phyloP scores from a whole-genome alignment of 2,888 invertebrate genomes.

The Plagodis pulveraria region DNA sequence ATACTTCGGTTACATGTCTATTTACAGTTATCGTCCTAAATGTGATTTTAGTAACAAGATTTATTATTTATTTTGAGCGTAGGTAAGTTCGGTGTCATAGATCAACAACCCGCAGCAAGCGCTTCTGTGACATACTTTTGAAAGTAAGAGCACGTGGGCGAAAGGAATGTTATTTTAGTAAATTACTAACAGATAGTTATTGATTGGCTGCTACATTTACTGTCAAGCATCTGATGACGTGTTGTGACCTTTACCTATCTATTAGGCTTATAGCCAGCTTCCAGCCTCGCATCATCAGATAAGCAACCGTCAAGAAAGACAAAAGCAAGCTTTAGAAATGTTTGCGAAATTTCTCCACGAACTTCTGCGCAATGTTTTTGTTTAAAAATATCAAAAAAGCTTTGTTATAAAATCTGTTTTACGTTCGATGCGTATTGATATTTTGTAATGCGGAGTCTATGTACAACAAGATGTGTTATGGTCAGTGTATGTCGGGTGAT shows the following conservation, averaged over 20 bases:
- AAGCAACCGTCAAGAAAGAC: no score
- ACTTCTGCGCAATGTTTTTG: not conserved
- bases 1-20: slow-evolving; percentile 38
- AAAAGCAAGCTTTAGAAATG: no score
- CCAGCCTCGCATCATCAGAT: no score
- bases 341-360: no score
- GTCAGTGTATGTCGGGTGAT: slow-evolving; percentile 61
- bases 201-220: no score
- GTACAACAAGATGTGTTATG: slow-evolving; percentile 34
- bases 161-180: slow-evolving; percentile 25
- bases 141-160: slow-evolving; percentile 33
- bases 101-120: slow-evolving; percentile 51
- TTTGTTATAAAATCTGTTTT: slow-evolving; percentile 6
- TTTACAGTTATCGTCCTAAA: slow-evolving; percentile 60
- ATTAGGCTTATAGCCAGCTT: no score
- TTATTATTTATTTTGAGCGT: slow-evolving; percentile 47
- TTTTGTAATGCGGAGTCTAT: slow-evolving; percentile 27
- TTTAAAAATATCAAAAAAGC: not conserved
- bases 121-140: slow-evolving; percentile 38
- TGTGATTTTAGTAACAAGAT: slow-evolving; percentile 53
- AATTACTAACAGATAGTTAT: no score
- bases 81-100: slow-evolving; percentile 38
- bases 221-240: no score
- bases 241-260: no score
- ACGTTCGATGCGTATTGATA: slow-evolving; percentile 1